Evolutionary conservation across 2,888 invertebrate genomes (phyloP).

Genomic region (Periphyllus acericola): DNA sequence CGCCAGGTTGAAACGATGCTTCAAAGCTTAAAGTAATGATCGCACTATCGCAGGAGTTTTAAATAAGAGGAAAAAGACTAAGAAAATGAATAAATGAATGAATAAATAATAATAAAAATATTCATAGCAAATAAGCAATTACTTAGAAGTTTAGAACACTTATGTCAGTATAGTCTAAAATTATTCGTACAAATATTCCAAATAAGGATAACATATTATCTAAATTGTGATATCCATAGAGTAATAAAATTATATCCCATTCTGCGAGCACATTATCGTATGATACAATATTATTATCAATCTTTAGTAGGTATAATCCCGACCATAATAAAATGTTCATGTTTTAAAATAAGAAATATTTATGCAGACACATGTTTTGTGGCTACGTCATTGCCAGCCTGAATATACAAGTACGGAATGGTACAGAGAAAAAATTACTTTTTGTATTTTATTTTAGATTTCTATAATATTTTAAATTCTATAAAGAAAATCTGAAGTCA

Average conservation of each 20-base stretch:
- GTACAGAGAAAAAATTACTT: neutral
- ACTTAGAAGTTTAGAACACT: no score
- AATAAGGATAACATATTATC: no score
- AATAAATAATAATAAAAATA: no score
- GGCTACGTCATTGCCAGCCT: neutral
- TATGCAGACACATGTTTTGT: slow-evolving; percentile 51
- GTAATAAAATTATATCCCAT: neutral
- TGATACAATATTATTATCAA: slow-evolving; percentile 5
- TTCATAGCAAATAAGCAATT: no score
- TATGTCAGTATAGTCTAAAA: no score
- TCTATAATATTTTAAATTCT: neutral
- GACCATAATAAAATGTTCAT: slow-evolving; percentile 16
- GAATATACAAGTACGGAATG: neutral
- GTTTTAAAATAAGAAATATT: slow-evolving; percentile 49
- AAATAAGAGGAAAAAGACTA: no score
- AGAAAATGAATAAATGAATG: no score
- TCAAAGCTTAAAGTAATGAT: no score
- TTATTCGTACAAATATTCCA: no score
- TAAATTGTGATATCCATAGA: no score
- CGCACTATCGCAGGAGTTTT: no score
- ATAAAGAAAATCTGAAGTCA: neutral
- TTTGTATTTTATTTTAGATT: neutral
- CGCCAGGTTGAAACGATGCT: no score
- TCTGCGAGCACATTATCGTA: neutral
- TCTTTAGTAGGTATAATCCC: neutral